A percentile compares a stretch with the other conserved stretches of the same genome.
Evolutionary conservation across 2,113 vertebrate genomes (phyloP).

Genomic region (Syngnathus floridae): DNA sequence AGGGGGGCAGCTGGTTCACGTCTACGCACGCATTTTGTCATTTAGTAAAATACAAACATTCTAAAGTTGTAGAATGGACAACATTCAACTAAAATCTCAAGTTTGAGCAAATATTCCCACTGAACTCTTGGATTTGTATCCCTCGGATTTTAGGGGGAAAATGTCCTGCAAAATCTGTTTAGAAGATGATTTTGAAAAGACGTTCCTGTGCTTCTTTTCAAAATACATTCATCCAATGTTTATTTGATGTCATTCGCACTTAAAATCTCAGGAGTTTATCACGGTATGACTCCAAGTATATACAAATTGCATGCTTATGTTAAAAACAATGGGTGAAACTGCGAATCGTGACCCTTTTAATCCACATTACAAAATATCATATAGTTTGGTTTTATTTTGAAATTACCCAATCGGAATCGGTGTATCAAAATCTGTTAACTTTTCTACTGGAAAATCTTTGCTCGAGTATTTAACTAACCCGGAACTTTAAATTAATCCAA

Average conservation of each 20-base stretch:
- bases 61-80: too few species aligned
- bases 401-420: constrained; percentile 12
- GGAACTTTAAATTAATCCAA: constrained; percentile 65
- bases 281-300: too few species aligned
- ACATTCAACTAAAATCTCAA: not conserved
- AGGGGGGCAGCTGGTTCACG: not conserved
- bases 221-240: constrained; percentile 16
- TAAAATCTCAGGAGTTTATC: rapidly evolving
- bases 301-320: not conserved
- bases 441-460: constrained; percentile 2
- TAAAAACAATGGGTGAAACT: too few species aligned
- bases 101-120: too few species aligned
- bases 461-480: constrained; percentile 58
- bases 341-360: too few species aligned
- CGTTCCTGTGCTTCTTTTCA: not conserved
- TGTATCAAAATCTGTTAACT: rapidly evolving
- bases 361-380: not conserved
- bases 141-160: constrained; percentile 32
- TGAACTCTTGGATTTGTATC: constrained; percentile 1
- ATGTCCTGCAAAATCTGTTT: rapidly evolving
- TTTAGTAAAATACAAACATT: not conserved
- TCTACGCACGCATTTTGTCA: not conserved
- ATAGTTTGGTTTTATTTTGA: constrained; percentile 22
- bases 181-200: not conserved
- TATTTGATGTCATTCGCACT: not conserved